Conservation (phyloP, 2,888 invertebrate genomes). For the Melieria omissa region DNA sequence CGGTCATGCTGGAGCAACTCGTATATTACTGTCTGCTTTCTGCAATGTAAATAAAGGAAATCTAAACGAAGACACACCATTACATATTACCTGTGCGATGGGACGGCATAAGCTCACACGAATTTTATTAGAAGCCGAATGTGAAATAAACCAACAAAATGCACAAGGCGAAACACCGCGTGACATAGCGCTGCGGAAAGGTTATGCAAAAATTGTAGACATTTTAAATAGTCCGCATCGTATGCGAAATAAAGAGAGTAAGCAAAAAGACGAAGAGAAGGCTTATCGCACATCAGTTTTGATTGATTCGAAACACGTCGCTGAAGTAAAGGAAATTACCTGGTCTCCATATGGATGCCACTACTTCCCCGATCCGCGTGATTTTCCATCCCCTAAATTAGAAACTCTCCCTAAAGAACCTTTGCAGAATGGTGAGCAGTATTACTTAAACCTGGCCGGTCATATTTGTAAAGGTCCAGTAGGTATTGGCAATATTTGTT, state of each 20-base stretch:
- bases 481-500: slow-evolving; percentile 92
- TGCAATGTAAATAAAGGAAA: slow-evolving; percentile 89
- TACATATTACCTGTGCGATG: slow-evolving; percentile 95
- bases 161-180: slow-evolving; percentile 82
- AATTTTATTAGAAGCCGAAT: slow-evolving; percentile 88
- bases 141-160: slow-evolving; percentile 73
- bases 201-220: slow-evolving; percentile 83
- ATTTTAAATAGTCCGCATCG: slow-evolving; percentile 73
- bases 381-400: slow-evolving; percentile 85
- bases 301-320: slow-evolving; percentile 37
- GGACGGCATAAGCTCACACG: slow-evolving; percentile 90
- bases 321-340: slow-evolving; percentile 64
- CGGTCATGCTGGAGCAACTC: slow-evolving; percentile 94
- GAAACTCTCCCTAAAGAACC: slow-evolving; percentile 89
- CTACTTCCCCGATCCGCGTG: slow-evolving; percentile 86
- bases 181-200: slow-evolving; percentile 90
- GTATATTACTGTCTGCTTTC: slow-evolving; percentile 91
- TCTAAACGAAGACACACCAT: slow-evolving; percentile 94
- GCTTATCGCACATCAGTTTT: slow-evolving; percentile 43
- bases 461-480: slow-evolving; percentile 95
- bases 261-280: slow-evolving; percentile 21
- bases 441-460: slow-evolving; percentile 93
- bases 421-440: slow-evolving; percentile 88
- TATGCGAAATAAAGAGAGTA: slow-evolving; percentile 55
- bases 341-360: slow-evolving; percentile 95